These are phyloP conservation scores for Polypedilum vanderplanki DNA, from an alignment of 1,140 invertebrate genomes.

Conservation along the genomic window DNA sequence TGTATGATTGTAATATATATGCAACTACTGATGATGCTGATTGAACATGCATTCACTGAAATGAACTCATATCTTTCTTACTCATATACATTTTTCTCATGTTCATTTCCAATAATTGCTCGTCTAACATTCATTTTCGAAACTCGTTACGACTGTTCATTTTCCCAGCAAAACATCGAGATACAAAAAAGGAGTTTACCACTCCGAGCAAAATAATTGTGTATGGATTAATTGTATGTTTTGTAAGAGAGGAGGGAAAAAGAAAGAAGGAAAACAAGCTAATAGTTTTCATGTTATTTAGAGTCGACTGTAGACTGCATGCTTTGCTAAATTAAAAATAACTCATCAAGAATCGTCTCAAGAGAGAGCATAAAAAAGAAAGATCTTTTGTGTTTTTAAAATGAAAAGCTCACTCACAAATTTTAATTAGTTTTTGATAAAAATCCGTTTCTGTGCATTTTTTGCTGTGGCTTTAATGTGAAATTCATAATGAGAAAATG, in stretches of 20 bases:
- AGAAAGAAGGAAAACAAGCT: slow-evolving; percentile 3
- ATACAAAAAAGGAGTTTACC: not conserved
- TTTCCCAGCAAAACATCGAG: not conserved
- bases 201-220: too few species aligned
- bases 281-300: slow-evolving; percentile 8
- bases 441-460: not conserved
- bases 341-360: too few species aligned
- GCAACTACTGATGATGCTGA: not conserved
- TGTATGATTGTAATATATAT: not conserved
- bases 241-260: too few species aligned
- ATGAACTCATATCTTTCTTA: slow-evolving; percentile 18
- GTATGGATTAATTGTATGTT: too few species aligned
- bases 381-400: not conserved
- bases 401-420: not conserved
- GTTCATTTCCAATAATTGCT: slow-evolving; percentile 18
- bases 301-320: not conserved
- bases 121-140: slow-evolving; percentile 15
- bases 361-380: not conserved
- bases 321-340: not conserved
- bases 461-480: not conserved
- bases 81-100: not conserved
- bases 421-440: slow-evolving; percentile 2
- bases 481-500: too few species aligned
- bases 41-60: not conserved
- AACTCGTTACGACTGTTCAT: slow-evolving; percentile 4